A percentile compares a stretch with the other conserved stretches of the same genome.
Evolutionary conservation across 2,888 invertebrate species (phyloP).

Genomic region (Osmoderma eremita): DNA sequence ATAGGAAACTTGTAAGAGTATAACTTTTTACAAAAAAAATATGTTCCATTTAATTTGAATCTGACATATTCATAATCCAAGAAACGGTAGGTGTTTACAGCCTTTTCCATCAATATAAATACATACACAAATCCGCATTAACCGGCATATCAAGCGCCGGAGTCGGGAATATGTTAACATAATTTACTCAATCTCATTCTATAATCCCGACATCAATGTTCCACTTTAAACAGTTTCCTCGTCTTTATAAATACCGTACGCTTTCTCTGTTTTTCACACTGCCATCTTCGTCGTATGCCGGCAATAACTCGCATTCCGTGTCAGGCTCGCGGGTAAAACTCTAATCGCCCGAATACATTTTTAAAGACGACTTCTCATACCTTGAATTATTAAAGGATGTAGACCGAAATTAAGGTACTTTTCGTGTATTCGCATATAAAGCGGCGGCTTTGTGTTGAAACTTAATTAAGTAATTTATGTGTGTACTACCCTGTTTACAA

Average conservation of each 20-base stretch:
- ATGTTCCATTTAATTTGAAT: too few species aligned
- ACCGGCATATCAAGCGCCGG: conserved; percentile 7
- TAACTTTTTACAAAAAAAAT: too few species aligned
- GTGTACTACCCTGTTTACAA: too few species aligned
- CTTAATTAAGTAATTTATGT: too few species aligned
- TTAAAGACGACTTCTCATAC: conserved; percentile 54
- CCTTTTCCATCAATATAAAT: too few species aligned
- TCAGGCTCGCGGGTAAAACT: conserved; percentile 46
- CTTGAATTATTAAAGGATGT: conserved; percentile 55
- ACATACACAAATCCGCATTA: too few species aligned
- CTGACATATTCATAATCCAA: too few species aligned
- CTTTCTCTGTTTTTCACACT: conserved; percentile 41
- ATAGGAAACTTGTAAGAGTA: too few species aligned
- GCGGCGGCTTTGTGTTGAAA: too few species aligned
- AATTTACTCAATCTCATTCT: conserved; percentile 54
- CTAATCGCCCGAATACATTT: conserved; percentile 56
- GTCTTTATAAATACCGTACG: conserved; percentile 53
- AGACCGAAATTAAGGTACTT: conserved; percentile 54
- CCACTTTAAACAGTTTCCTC: conserved; percentile 55
- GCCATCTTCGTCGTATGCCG: conserved; percentile 10
- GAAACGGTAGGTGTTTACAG: too few species aligned
- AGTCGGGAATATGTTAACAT: conserved; percentile 51
- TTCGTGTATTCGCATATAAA: conserved; percentile 51
- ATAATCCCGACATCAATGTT: conserved; percentile 54
- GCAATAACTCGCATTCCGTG: conserved; percentile 42